These are phyloP conservation scores for Botia almorhae DNA, from an alignment of 2,797 vertebrate species.

Conservation along the genomic window DNA sequence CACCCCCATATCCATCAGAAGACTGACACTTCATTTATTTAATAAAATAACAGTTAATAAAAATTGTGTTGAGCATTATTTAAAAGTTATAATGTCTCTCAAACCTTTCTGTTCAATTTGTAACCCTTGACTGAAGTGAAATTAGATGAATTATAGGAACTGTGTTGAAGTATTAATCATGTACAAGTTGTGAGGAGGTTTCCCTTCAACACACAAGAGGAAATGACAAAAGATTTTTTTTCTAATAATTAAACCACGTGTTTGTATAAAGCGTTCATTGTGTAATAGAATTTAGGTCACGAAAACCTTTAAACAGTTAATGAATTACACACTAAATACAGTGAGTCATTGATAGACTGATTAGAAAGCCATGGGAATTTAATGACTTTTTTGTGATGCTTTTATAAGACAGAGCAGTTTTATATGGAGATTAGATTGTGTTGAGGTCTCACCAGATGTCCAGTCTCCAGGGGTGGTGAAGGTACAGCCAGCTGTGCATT, in stretches of 20 bases:
- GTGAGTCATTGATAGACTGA: background rate
- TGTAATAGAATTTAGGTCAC: background rate
- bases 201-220: background rate
- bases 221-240: background rate
- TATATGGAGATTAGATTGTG: background rate
- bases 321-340: background rate
- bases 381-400: background rate
- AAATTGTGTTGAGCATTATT: no score
- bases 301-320: background rate
- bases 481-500: slow-evolving; percentile 97
- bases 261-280: background rate
- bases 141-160: background rate
- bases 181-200: background rate
- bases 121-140: background rate
- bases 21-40: background rate
- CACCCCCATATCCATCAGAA: background rate
- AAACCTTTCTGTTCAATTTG: background rate
- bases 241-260: background rate
- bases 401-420: background rate
- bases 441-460: slow-evolving; percentile 87
- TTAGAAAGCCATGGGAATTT: background rate
- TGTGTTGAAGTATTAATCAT: background rate
- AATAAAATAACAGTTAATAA: background rate
- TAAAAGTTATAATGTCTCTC: no score
- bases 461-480: slow-evolving; percentile 98